Percentiles rank a stretch among this genome's conserved stretches.
Evolutionary conservation across 2,797 vertebrate genomes (phyloP).

Genomic region (Orestias chungarensis): DNA sequence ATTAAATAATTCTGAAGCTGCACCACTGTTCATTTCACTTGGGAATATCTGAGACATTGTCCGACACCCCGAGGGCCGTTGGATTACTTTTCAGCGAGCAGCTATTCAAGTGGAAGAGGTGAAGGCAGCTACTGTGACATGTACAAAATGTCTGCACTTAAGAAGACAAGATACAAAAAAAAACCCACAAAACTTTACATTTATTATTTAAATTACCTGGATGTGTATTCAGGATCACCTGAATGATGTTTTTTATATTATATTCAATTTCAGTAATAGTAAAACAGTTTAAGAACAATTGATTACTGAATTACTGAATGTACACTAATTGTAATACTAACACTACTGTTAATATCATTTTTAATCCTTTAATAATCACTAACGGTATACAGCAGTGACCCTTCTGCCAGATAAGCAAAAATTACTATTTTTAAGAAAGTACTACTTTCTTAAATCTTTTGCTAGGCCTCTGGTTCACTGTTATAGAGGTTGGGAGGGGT

Average conservation of each 20-base stretch:
- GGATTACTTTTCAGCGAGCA: slow-evolving; percentile 62
- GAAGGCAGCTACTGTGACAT: slow-evolving; percentile 52
- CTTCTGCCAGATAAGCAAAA: too few relatives aligned
- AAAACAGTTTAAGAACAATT: background rate
- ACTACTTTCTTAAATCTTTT: too few relatives aligned
- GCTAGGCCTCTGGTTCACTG: slow-evolving; percentile 52
- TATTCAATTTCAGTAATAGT: background rate
- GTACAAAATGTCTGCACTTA: slow-evolving; percentile 45
- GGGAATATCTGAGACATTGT: slow-evolving; percentile 47
- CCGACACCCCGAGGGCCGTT: slow-evolving; percentile 48
- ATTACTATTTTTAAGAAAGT: too few relatives aligned
- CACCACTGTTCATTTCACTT: slow-evolving; percentile 46
- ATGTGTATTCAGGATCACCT: background rate
- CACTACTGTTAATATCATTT: too few relatives aligned
- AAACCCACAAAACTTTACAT: slow-evolving; percentile 17
- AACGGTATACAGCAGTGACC: too few relatives aligned
- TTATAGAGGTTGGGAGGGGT: slow-evolving; percentile 39
- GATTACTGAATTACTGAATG: too few relatives aligned
- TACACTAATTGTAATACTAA: too few relatives aligned
- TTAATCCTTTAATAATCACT: too few relatives aligned
- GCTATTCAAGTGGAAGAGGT: slow-evolving; percentile 54
- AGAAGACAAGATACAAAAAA: slow-evolving; percentile 11
- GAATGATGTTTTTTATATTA: background rate
- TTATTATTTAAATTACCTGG: slow-evolving; percentile 21
- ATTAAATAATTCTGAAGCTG: slow-evolving; percentile 37